Evolutionary conservation across 1,140 invertebrate genomes (phyloP).

Genomic region (Batillaria attramentaria): DNA sequence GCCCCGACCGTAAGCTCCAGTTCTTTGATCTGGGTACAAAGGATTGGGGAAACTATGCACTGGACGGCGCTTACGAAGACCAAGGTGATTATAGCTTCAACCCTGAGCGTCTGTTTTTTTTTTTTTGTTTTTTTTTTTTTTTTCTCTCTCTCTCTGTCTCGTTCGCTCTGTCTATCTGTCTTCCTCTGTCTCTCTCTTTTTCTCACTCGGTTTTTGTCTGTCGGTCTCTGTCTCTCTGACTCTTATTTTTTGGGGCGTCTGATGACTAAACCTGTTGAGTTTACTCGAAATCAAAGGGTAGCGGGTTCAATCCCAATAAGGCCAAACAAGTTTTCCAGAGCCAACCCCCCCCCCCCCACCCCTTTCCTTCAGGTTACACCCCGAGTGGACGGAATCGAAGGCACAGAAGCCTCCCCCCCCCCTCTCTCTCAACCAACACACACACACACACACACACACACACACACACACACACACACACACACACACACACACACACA

Average conservation of each 20-base stretch:
- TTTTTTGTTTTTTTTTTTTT: not conserved
- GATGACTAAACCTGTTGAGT: not conserved
- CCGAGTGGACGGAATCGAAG: too few species aligned
- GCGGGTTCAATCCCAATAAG: too few species aligned
- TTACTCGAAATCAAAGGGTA: too few species aligned
- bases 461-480: too few species aligned
- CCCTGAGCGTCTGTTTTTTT: not conserved
- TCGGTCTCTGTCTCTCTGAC: not conserved
- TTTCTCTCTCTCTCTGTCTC: not conserved
- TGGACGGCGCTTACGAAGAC: constrained; percentile 8
- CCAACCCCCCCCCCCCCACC: too few species aligned
- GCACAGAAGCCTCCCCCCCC: too few species aligned
- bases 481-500: too few species aligned
- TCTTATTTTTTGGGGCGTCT: not conserved
- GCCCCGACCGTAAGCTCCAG: not conserved
- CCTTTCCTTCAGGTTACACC: too few species aligned
- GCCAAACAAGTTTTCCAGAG: too few species aligned
- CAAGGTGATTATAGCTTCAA: not conserved
- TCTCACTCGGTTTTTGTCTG: not conserved
- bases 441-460: too few species aligned
- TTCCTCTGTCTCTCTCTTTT: not conserved
- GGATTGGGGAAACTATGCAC: not conserved
- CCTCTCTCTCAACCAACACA: too few species aligned
- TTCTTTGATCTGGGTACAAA: constrained; percentile 16
- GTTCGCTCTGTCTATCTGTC: not conserved